Evolutionary conservation across 1,140 invertebrate species (phyloP), one percentile per base, ranked within the genome.

Genomic region (Oryctes rhinoceros): DNA sequence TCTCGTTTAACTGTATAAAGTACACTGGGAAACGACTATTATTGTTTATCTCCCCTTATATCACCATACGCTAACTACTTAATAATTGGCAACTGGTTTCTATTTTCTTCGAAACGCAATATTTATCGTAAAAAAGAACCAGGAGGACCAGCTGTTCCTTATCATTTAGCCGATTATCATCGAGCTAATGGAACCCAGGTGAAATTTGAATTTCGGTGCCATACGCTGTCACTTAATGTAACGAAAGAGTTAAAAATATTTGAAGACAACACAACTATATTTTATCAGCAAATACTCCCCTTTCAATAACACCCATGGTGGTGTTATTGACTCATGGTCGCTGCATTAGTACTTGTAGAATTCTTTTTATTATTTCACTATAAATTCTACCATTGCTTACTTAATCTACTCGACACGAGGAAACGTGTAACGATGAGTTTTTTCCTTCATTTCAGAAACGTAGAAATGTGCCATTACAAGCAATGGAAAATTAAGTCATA

Each of bases 1-100:
- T 82, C 80, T 82, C 80, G 82, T 82, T 82, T 82, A 82, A 82
- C 82, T 82, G 80, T 82, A 80, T 80, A 80, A 81, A 82, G 78
- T 82, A 81, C 80, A 35, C 76, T 78, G 79, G 80, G 79, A 81
- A 82, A 80, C 80, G 78, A 80, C 80, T 80, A 82, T 82, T 82
- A 81, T 81, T 81, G 78, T 81, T 81, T 82, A 82, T 82, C 82
- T 81, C 18, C 5, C 76, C 74, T 79, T 81, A 82, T 80, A 82
- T 82, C 82, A 80, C 80, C 80, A 82, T 82, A 82, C 79, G 78
- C 48, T 82, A 81, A 82, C 82, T 82, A 79, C 80, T 81, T 82
- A 81, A 81, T 82, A 82, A 81, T 82, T 81, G 80, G 65, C 79
- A 81, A 80, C 80, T 81, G 79, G 80, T 80, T 81, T 71, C 67